A percentile compares a stretch with the other conserved stretches of the same genome.
phyloP scores from a whole-genome alignment of 2,888 invertebrate species.

The Calameuta pallipes region DNA sequence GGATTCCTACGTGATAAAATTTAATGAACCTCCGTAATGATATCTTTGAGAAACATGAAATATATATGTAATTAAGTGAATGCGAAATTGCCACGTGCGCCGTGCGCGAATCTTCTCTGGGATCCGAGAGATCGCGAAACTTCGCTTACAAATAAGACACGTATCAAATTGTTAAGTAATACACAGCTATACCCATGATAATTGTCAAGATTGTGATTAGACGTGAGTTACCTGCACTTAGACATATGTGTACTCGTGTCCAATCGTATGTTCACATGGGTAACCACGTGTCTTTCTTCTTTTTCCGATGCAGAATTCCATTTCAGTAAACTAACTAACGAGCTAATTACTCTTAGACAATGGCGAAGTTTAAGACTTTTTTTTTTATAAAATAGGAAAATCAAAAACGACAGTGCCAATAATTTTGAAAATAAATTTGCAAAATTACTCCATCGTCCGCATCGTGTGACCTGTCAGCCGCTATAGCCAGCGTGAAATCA shows the following conservation, averaged over 20 bases:
- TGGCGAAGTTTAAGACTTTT: not conserved
- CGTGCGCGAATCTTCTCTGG: not conserved
- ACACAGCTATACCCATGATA: not conserved
- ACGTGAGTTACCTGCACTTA: not conserved
- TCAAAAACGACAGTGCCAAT: not conserved
- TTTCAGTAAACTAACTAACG: not conserved
- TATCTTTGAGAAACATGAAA: not conserved
- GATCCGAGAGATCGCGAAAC: not conserved
- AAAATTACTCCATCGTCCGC: not conserved
- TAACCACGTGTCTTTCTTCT: too few relatives aligned
- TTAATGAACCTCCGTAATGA: not conserved
- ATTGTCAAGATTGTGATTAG: not conserved
- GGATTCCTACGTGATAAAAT: too few relatives aligned
- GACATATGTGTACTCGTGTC: not conserved
- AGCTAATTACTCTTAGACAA: not conserved
- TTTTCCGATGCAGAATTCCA: too few relatives aligned
- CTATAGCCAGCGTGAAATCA: not conserved
- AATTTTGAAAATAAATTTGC: not conserved
- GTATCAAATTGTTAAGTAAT: not conserved
- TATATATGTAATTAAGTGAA: not conserved
- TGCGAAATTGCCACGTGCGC: not conserved
- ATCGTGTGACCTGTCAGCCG: not conserved
- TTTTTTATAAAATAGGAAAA: not conserved
- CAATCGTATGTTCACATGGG: not conserved
- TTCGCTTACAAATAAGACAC: not conserved